Evolutionary conservation across 1,140 invertebrate genomes (phyloP).

Genomic region (Elymnias hypermnestra): DNA sequence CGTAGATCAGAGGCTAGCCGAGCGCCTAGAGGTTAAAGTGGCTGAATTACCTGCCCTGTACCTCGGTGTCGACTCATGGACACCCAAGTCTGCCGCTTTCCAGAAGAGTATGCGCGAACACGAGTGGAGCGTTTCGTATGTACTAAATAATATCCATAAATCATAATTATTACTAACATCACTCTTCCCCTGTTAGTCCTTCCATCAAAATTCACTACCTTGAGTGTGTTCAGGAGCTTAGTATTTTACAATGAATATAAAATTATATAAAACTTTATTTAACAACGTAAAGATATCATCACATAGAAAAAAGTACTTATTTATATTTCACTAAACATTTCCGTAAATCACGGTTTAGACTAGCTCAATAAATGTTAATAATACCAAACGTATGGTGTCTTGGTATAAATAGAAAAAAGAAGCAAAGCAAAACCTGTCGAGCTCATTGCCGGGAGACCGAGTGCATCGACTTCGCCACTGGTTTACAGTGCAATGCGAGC

Average conservation of each 20-base stretch:
- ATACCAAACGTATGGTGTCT: conserved; percentile 10
- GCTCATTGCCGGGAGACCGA: conserved; percentile 26
- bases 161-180: conserved; percentile 20
- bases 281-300: too few species aligned
- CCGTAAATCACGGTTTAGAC: too few species aligned
- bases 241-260: too few species aligned
- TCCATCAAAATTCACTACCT: conserved; percentile 2
- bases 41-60: conserved; percentile 79
- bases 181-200: conserved; percentile 17
- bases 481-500: conserved; percentile 32
- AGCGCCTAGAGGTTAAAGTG: conserved; percentile 69
- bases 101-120: conserved; percentile 74
- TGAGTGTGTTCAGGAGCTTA: conserved; percentile 25
- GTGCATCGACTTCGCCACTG: conserved; percentile 47
- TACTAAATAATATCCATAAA: conserved; percentile 28
- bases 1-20: conserved; percentile 60
- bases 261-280: too few species aligned
- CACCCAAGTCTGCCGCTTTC: conserved; percentile 78
- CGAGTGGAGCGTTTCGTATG: conserved; percentile 76
- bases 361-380: conserved; percentile 14
- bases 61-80: conserved; percentile 79
- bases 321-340: neutral
- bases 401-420: conserved; percentile 41
- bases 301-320: neutral
- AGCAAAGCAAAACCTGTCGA: conserved; percentile 21